Base-by-base conservation (phyloP, 2,113 vertebrate genomes). In the Pomatostomus ruficeps region DNA sequence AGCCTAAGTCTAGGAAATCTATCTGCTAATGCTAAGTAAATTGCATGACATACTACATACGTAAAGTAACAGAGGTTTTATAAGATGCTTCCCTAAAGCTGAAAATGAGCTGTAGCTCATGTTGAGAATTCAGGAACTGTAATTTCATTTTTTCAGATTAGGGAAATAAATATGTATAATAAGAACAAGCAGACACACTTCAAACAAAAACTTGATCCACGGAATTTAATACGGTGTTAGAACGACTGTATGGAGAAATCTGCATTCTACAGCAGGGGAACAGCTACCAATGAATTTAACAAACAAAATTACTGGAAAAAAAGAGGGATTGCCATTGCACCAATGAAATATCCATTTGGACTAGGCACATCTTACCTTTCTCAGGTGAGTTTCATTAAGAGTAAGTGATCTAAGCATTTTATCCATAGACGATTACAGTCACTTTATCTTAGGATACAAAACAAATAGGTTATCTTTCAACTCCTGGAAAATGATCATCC, bases 281-380 rank as follows among this genome's bases (percentile, higher is more conserved):
- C 4, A 10, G 95, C 96, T 29, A 51, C 98, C 4, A 77, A 89
- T 17, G 96, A 96, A 75, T 99, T 99, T 88, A 99, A 99, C 89
- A 95, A 95, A 38, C 96, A 98, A 89, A 99, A 98, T 95, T 98
- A 95, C 87, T 99, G 98, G 98, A 99, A 98, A 96, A 99, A 99
- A 94, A 99, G 97, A 58, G 99, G 99, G 6, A 89, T 99, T 81
- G 94, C 98, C 45, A 71, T 99, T 57, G 87, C 99, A 35, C 99
- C 99, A 57, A 85, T 99, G 55, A 99, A 99, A 95, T 99, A 85
- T 45, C 98, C 98, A 4, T 83, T 99, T 13, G 98, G 97, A 12
- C 48, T 99, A 9, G 12, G 55, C 7, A 91, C 96, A 5, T 21
- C 94, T 31, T 97, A 97, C 93, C 85, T 98, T 43, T 98, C 98